phyloP scores from a whole-genome alignment of 2,888 invertebrate genomes.

The Drosophila borealis region DNA sequence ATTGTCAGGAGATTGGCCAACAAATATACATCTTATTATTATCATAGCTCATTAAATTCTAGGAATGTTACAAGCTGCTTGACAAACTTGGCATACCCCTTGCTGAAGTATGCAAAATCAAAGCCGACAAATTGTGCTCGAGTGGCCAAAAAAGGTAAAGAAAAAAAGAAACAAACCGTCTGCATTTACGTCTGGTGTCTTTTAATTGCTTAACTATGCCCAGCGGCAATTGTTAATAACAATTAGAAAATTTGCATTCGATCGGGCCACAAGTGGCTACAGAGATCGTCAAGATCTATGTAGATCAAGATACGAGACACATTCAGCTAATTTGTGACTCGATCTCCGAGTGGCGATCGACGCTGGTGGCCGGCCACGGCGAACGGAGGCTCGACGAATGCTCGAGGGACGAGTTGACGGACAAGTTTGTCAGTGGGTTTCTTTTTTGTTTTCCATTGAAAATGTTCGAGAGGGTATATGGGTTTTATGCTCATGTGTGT shows the following conservation, averaged over 20 bases:
- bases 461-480: background rate
- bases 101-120: conserved; percentile 15
- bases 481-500: too few species aligned
- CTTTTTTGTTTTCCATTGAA: background rate
- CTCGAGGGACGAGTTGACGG: conserved; percentile 31
- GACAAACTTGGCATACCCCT: background rate
- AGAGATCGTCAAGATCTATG: conserved; percentile 34
- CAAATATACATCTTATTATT: too few species aligned
- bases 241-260: conserved; percentile 71
- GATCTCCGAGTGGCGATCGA: conserved; percentile 51
- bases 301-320: conserved; percentile 40
- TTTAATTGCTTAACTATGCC: conserved; percentile 77
- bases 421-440: conserved; percentile 42
- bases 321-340: conserved; percentile 66
- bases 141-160: conserved; percentile 30
- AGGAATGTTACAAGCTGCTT: background rate
- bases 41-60: too few species aligned
- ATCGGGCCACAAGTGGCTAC: conserved; percentile 27
- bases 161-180: conserved; percentile 15
- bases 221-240: conserved; percentile 77
- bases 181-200: conserved; percentile 59
- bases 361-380: conserved; percentile 69
- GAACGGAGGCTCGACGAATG: conserved; percentile 26
- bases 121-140: conserved; percentile 43
- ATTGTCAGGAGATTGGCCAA: too few species aligned